phyloP scores from a whole-genome alignment of 2,797 vertebrate genomes.

The Manis pentadactyla region DNA sequence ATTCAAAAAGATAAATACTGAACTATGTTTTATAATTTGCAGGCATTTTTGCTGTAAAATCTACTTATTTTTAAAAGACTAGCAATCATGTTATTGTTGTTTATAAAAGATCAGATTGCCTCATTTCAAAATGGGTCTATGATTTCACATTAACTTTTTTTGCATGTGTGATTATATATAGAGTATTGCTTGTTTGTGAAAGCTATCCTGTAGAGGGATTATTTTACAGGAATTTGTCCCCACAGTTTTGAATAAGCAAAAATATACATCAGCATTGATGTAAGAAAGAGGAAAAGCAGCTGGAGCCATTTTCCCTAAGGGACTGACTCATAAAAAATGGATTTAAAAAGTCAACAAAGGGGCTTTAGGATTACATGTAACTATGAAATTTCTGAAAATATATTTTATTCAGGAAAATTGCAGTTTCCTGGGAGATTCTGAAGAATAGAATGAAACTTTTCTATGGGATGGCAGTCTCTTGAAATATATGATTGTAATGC shows the following conservation, averaged over 20 bases:
- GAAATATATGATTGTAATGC: background rate
- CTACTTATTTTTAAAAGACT: conserved; percentile 34
- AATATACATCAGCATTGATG: background rate
- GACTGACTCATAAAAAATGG: background rate
- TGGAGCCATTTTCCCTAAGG: background rate
- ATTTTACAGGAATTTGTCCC: background rate
- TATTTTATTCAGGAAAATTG: conserved; percentile 25
- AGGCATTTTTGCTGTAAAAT: conserved; percentile 26
- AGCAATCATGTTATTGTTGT: conserved; percentile 31
- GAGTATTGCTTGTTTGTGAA: background rate
- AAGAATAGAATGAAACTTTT: conserved; percentile 45
- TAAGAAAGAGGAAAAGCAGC: background rate
- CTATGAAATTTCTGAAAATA: conserved; percentile 6
- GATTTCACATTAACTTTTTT: conserved; percentile 7
- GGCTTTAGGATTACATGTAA: background rate
- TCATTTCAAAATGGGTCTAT: background rate
- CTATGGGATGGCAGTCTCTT: background rate
- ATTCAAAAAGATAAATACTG: conserved; percentile 48
- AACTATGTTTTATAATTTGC: conserved; percentile 17
- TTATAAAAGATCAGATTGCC: conserved; percentile 19
- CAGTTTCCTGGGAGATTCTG: background rate
- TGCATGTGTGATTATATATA: background rate
- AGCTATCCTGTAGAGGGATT: background rate
- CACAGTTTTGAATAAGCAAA: conserved; percentile 43
- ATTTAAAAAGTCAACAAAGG: conserved; percentile 38